Conservation (phyloP, 2,888 invertebrate species). For the Philereme vetulata region DNA sequence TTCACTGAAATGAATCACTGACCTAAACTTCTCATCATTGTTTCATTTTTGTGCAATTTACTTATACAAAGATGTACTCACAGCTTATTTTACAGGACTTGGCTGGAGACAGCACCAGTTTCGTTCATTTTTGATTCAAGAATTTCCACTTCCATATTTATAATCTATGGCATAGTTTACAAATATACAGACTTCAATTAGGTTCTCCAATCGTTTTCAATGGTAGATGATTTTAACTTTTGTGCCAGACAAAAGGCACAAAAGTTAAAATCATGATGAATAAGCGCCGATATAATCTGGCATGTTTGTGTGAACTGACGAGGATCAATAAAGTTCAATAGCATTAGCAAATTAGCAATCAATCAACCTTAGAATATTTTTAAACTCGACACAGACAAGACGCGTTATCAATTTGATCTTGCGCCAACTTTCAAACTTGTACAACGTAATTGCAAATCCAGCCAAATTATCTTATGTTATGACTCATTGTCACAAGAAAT, state of each 20-base stretch:
- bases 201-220: too few species aligned
- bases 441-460: neutral
- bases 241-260: too few species aligned
- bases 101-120: too few species aligned
- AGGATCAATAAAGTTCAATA: constrained; percentile 17
- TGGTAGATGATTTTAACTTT: neutral
- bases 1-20: constrained; percentile 17
- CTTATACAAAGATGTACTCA: neutral
- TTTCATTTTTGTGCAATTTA: neutral
- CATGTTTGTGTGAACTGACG: neutral
- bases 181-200: too few species aligned
- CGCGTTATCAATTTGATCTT: constrained; percentile 9
- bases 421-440: constrained; percentile 12
- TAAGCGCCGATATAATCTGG: neutral
- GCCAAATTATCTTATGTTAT: constrained; percentile 10
- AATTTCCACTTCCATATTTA: too few species aligned
- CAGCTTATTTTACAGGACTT: neutral
- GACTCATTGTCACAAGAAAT: constrained; percentile 9
- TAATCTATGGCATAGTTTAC: too few species aligned
- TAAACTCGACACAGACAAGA: neutral
- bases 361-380: constrained; percentile 2
- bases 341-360: constrained; percentile 4
- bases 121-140: too few species aligned
- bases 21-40: constrained; percentile 6
- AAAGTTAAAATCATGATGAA: too few species aligned